phyloP scores from a whole-genome alignment of 2,888 invertebrate species.

The Gisinianus flammeolus region DNA sequence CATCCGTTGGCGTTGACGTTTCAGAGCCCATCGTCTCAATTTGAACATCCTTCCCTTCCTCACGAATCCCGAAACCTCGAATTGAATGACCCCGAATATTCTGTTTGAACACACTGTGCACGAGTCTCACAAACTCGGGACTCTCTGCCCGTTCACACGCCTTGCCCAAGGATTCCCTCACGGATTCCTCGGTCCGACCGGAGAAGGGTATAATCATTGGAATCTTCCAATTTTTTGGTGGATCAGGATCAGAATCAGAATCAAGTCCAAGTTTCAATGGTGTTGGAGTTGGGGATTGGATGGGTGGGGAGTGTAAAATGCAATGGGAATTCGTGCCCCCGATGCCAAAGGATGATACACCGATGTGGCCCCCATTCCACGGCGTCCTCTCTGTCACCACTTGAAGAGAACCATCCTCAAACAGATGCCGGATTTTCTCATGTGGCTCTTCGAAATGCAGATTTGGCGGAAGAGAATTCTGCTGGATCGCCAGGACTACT shows the following conservation, averaged over 20 bases:
- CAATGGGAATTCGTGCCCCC: too few species aligned
- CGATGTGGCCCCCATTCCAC: background rate
- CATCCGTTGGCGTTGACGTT: too few species aligned
- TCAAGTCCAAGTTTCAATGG: too few species aligned
- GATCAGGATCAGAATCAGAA: too few species aligned
- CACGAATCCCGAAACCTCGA: conserved; percentile 62
- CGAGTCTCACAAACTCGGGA: conserved; percentile 46
- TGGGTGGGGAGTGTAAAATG: too few species aligned
- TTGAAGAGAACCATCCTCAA: background rate
- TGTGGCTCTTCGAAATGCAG: conserved; percentile 58
- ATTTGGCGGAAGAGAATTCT: conserved; percentile 59
- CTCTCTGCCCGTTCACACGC: conserved; percentile 52
- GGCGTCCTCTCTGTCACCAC: background rate
- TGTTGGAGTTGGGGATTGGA: too few species aligned
- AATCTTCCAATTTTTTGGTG: conserved; percentile 60
- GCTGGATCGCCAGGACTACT: conserved; percentile 63
- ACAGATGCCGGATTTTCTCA: background rate
- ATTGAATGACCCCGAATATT: conserved; percentile 63
- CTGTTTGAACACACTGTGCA: conserved; percentile 60
- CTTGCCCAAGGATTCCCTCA: conserved; percentile 60
- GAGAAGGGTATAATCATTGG: conserved; percentile 63
- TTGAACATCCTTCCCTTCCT: too few species aligned
- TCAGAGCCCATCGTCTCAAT: too few species aligned
- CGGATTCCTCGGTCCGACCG: conserved; percentile 64
- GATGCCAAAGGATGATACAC: background rate